Evolutionary conservation across 2,113 vertebrate species (phyloP).

Genomic region (Dendrocopos noguchii): DNA sequence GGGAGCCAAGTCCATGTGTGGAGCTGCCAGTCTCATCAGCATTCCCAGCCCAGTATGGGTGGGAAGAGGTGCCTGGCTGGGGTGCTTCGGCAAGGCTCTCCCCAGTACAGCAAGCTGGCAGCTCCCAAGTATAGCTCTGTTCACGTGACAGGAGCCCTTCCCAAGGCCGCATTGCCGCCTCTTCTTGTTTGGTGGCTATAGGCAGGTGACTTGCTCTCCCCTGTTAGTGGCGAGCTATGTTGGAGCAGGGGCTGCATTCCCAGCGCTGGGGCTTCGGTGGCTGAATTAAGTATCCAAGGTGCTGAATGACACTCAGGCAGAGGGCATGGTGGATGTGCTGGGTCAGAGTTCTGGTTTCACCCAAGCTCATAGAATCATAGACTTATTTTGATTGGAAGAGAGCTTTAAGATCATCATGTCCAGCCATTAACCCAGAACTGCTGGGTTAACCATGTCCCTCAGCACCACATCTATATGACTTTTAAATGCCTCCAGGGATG

Average conservation of each 20-base stretch:
- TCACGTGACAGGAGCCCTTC: not conserved
- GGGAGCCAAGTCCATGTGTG: not conserved
- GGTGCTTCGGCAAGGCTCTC: not conserved
- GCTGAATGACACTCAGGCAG: not conserved
- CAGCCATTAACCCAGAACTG: no score
- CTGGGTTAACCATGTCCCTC: no score
- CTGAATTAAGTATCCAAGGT: accelerated
- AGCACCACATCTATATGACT: no score
- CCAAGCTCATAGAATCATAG: no score
- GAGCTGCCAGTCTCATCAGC: not conserved
- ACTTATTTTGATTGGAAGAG: no score
- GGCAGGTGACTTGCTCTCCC: not conserved
- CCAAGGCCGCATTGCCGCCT: not conserved
- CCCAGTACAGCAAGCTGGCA: accelerated
- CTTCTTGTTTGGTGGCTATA: not conserved
- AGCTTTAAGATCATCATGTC: no score
- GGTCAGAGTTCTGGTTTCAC: not conserved
- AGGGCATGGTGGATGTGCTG: not conserved
- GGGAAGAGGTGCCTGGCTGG: not conserved
- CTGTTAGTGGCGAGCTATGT: accelerated
- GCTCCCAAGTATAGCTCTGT: not conserved
- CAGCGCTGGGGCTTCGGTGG: not conserved
- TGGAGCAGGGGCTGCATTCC: not conserved
- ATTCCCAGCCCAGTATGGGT: not conserved
- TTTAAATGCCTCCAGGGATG: no score